Base-by-base conservation (phyloP, 1,140 invertebrate species). In the Matsumurasca onukii region DNA sequence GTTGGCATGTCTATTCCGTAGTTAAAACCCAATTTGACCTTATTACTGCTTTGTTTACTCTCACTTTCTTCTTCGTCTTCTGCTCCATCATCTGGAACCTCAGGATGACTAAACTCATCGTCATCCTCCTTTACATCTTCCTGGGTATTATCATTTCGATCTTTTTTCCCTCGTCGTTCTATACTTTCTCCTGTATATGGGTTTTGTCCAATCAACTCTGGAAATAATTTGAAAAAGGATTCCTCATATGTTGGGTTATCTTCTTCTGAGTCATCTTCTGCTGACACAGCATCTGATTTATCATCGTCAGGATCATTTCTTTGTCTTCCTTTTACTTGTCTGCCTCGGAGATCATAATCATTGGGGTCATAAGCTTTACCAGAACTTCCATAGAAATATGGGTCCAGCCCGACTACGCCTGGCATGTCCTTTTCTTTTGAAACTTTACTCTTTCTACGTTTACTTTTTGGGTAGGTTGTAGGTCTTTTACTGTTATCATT, bases 1-100 rank as follows among this genome's bases (percentile, higher is more conserved):
- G 57, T 51, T 31, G 65, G 55, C 13, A 52, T 17, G 22, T 31
- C 29, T 3, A n/a, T 22, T 67, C 55, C 55, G 22, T 31, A 55
- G 52, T 68, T 55, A 68, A 68, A 68, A 5, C 52, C 52, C 2
- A 55, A 55, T 39, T 45, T 57, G 34, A 45, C 22, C 55, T 67
- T 66, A 17, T 27, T 63, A 3, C 52, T 63, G 0, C 48, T 9
- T 51, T 45, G 31, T 63, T 67, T 49, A n/a, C 39, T 66, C 48
- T 71, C 65, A 45, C 51, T 31, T n/a, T 76, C 65, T 75, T 82
- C 81, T 73, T 82, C 81, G 73, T 82, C 78, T 63, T 78, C 80
- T 20, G 73, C 55, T 27, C 15, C 25, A 5, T 3, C 55, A n/a
- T 59, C 25, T 12, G 55, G 55, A 59, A 59, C 30, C 13, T 29